Percentiles rank a stretch among this genome's conserved stretches.
phyloP scores from a whole-genome alignment of 2,888 invertebrate species.

The Apoda limacodes region DNA sequence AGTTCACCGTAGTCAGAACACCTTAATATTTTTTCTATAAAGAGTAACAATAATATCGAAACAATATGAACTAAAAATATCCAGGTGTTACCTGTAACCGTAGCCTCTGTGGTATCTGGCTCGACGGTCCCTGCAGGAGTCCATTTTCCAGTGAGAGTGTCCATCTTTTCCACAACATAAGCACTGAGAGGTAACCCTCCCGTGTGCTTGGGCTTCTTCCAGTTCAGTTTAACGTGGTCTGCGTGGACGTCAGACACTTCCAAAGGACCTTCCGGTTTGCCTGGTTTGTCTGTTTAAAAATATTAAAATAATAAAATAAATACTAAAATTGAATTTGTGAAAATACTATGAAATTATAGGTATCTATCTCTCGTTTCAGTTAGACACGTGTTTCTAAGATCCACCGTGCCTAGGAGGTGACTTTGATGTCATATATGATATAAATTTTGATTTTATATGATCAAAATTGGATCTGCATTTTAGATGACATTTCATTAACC shows the following conservation, averaged over 20 bases:
- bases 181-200: conserved; percentile 93
- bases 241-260: conserved; percentile 92
- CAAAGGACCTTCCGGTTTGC: conserved; percentile 91
- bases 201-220: conserved; percentile 97
- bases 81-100: conserved; percentile 77
- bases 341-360: not conserved
- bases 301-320: not conserved
- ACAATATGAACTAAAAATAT: too few relatives aligned
- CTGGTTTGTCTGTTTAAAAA: conserved; percentile 76
- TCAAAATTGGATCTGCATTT: too few relatives aligned
- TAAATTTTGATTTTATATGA: too few relatives aligned
- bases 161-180: conserved; percentile 96
- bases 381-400: too few relatives aligned
- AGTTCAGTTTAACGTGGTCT: conserved; percentile 92
- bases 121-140: conserved; percentile 87
- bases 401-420: too few relatives aligned
- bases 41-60: too few relatives aligned
- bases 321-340: not conserved
- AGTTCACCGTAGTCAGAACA: too few relatives aligned
- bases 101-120: conserved; percentile 84
- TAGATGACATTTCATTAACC: too few relatives aligned
- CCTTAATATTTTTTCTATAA: too few relatives aligned
- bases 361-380: too few relatives aligned
- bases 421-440: too few relatives aligned
- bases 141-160: conserved; percentile 88